phyloP scores from a whole-genome alignment of 2,113 vertebrate species.

The Phrynosoma platyrhinos region DNA sequence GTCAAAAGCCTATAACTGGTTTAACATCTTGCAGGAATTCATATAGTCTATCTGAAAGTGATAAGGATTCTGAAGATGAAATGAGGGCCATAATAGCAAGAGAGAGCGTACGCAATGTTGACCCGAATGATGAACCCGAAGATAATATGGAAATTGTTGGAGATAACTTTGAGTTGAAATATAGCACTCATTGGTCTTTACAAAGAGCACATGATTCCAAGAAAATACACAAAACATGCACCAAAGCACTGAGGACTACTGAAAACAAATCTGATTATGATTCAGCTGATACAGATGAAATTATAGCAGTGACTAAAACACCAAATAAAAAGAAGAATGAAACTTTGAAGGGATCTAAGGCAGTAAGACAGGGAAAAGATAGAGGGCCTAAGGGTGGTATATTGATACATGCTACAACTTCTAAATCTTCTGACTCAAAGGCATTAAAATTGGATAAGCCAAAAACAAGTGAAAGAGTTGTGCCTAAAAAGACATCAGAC shows the following conservation, averaged over 20 bases:
- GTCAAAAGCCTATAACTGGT: constrained; percentile 15
- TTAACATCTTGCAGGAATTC: neutral
- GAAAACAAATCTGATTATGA: constrained; percentile 79
- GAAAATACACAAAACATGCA: constrained; percentile 9
- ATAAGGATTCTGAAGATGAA: constrained; percentile 85
- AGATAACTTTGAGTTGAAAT: constrained; percentile 78
- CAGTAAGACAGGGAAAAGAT: constrained; percentile 4
- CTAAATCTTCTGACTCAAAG: constrained; percentile 25
- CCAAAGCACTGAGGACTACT: neutral
- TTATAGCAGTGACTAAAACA: constrained; percentile 80
- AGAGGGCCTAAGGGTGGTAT: constrained; percentile 13
- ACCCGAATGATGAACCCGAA: constrained; percentile 45
- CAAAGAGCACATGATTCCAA: constrained; percentile 24
- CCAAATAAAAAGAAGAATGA: neutral
- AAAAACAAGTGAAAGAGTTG: constrained; percentile 27
- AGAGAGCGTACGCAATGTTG: constrained; percentile 56
- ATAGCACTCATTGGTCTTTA: constrained; percentile 59
- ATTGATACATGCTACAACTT: neutral
- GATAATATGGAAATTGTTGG: constrained; percentile 85
- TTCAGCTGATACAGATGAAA: constrained; percentile 91
- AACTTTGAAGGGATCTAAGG: constrained; percentile 31
- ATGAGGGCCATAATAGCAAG: constrained; percentile 72
- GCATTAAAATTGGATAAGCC: neutral
- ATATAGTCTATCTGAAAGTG: constrained; percentile 59
- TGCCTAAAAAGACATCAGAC: constrained; percentile 16